These are phyloP conservation scores for Mustela lutreola DNA, from an alignment of 2,113 vertebrate genomes.

Conservation along the genomic window DNA sequence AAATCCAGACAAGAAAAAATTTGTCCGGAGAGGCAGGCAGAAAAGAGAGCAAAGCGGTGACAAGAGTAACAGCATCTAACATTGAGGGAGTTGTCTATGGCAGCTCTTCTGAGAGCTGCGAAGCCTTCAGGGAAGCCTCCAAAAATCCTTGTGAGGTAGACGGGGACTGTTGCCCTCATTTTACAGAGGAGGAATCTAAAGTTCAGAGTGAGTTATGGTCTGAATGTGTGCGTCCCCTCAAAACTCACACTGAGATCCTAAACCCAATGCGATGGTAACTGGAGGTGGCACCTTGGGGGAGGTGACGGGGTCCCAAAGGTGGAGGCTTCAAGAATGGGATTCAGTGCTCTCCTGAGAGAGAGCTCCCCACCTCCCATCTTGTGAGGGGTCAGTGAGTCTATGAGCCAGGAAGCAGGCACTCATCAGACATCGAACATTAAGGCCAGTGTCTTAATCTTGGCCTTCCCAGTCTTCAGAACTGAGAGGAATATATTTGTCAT, in stretches of 20 bases:
- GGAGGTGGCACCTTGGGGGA: not conserved
- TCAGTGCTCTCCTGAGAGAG: not conserved
- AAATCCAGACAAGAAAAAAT: slow-evolving; percentile 7
- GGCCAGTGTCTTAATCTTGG: not conserved
- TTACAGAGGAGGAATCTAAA: not conserved
- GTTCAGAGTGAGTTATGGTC: not conserved
- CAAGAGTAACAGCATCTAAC: not conserved
- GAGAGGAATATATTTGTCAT: not conserved
- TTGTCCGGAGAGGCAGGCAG: not conserved
- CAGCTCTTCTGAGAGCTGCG: not conserved
- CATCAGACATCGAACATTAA: not conserved
- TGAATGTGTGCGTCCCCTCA: not conserved
- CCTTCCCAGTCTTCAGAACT: not conserved
- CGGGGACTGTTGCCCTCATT: not conserved
- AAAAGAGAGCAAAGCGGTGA: not conserved
- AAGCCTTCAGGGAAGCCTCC: not conserved
- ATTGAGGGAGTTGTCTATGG: not conserved
- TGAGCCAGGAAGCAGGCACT: not conserved
- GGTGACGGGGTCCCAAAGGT: not conserved
- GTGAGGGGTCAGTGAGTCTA: not conserved
- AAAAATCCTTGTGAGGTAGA: not conserved
- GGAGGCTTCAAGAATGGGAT: not conserved
- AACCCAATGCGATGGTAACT: not conserved
- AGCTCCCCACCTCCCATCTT: not conserved
- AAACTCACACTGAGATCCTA: not conserved